Percentiles rank a stretch among this genome's conserved stretches.
phyloP scores from a whole-genome alignment of 2,888 invertebrate genomes.

The Anoplius nigerrimus region DNA sequence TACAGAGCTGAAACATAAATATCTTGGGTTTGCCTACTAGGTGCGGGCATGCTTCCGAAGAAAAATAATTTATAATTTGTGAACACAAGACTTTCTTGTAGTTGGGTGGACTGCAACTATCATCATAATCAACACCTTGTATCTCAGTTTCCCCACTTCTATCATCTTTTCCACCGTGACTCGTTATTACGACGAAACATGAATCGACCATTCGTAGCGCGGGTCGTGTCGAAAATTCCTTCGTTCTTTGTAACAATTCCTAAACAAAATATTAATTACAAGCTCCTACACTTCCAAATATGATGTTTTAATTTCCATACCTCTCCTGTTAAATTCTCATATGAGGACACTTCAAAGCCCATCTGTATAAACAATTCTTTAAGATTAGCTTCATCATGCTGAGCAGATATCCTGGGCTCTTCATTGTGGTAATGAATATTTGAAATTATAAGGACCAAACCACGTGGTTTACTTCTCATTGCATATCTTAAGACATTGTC shows the following conservation, averaged over 20 bases:
- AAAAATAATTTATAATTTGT: constrained; percentile 73
- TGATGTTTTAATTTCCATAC: constrained; percentile 51
- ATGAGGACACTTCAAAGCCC: constrained; percentile 64
- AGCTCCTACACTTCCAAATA: too few species aligned
- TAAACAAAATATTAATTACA: constrained; percentile 47
- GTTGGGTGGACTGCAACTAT: background rate
- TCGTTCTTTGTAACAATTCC: constrained; percentile 56
- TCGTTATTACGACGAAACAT: constrained; percentile 68
- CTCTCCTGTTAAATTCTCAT: constrained; percentile 57
- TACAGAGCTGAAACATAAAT: constrained; percentile 79
- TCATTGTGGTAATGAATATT: constrained; percentile 55
- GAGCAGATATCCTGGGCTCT: constrained; percentile 52
- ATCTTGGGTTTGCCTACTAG: constrained; percentile 78
- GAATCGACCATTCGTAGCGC: constrained; percentile 64
- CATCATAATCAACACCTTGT: constrained; percentile 54
- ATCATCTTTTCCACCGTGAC: constrained; percentile 63
- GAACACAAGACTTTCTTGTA: constrained; percentile 54
- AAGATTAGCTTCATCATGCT: constrained; percentile 63
- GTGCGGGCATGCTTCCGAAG: constrained; percentile 72
- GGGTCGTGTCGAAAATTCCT: constrained; percentile 56
- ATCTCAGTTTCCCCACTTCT: constrained; percentile 57
- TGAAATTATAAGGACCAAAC: constrained; percentile 68
- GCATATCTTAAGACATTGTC: constrained; percentile 58
- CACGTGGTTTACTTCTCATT: constrained; percentile 70
- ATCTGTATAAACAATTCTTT: constrained; percentile 64